Evolutionary conservation across 2,113 vertebrate species (phyloP).

Genomic region (Colius striatus): DNA sequence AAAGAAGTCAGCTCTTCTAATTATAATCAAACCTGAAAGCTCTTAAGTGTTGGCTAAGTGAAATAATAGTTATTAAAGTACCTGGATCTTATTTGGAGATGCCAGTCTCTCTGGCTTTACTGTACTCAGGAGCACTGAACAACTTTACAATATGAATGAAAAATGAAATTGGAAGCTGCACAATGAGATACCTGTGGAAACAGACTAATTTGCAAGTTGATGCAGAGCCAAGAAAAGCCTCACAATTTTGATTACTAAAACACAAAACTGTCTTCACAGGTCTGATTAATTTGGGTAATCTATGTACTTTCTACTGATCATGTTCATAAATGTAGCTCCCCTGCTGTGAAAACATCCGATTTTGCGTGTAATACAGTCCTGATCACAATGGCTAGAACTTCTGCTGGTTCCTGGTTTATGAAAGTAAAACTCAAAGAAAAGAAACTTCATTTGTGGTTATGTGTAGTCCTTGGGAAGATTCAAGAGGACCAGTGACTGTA

Average conservation of each 20-base stretch:
- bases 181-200: not conserved
- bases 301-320: not conserved
- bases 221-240: not conserved
- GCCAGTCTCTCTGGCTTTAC: not conserved
- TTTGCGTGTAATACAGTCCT: not conserved
- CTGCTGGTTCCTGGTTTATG: not conserved
- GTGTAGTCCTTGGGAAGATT: not conserved
- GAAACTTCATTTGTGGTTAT: not conserved
- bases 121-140: not conserved
- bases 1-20: not conserved
- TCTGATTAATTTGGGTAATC: not conserved
- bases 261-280: not conserved
- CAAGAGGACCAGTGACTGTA: not conserved
- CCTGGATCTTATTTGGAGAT: not conserved
- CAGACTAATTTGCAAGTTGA: not conserved
- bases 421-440: not conserved
- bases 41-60: not conserved
- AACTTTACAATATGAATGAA: not conserved
- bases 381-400: not conserved
- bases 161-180: not conserved
- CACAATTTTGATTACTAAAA: not conserved
- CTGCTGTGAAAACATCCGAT: not conserved
- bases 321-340: not conserved
- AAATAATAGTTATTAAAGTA: not conserved
- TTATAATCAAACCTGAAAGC: constrained; percentile 16